Evolutionary conservation across 2,113 vertebrate genomes (phyloP).

Genomic region (Anhinga anhinga): DNA sequence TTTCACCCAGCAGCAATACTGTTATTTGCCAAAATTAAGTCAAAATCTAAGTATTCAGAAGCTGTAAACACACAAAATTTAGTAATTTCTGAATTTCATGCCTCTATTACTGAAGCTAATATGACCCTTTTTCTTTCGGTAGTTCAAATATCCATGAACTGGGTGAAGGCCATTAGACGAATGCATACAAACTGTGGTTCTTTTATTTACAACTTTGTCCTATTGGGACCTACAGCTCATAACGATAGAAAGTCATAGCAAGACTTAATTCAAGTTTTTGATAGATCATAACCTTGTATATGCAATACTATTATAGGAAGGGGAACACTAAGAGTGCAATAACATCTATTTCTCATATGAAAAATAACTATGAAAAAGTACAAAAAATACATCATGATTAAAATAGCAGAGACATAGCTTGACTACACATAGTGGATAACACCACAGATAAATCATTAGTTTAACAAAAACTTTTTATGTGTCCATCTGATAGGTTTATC

Average conservation of each 20-base stretch:
- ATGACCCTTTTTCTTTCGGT: background rate
- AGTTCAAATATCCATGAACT: background rate
- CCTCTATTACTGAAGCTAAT: background rate
- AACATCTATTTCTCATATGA: background rate
- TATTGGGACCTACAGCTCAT: background rate
- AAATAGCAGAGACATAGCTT: background rate
- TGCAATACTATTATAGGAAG: background rate
- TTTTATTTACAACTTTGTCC: background rate
- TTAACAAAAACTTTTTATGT: background rate
- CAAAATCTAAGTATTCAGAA: background rate
- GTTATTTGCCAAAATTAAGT: background rate
- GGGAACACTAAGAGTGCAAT: background rate
- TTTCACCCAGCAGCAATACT: background rate
- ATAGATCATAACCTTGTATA: background rate
- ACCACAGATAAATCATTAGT: background rate
- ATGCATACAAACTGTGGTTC: background rate
- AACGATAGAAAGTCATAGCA: background rate
- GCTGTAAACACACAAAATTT: background rate
- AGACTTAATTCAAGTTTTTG: background rate
- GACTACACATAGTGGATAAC: background rate
- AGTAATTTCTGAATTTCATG: background rate
- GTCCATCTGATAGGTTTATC: background rate
- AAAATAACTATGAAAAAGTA: background rate
- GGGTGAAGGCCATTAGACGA: background rate
- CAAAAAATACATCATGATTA: rapidly evolving